phyloP scores from a whole-genome alignment of 2,888 invertebrate genomes.

The Rhopalosiphum nymphaeae region DNA sequence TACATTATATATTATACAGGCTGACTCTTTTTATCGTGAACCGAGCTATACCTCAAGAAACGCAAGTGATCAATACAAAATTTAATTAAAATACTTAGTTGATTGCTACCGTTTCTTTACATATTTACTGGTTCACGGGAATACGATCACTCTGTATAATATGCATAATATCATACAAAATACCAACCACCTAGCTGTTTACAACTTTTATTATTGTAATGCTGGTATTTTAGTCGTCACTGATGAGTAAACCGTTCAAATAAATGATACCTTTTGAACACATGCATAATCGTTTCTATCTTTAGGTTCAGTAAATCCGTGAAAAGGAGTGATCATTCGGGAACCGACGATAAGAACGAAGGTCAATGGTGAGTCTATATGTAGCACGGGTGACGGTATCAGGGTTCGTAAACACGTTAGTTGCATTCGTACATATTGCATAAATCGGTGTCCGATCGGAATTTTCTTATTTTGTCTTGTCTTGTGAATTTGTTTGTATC shows the following conservation, averaged over 20 bases:
- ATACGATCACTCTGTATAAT: background rate
- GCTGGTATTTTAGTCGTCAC: background rate
- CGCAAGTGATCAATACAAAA: background rate
- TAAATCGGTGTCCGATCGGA: background rate
- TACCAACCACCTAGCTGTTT: background rate
- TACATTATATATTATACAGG: background rate
- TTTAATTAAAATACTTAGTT: background rate
- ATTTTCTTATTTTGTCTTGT: conserved; percentile 24
- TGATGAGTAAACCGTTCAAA: background rate
- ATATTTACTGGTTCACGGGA: background rate
- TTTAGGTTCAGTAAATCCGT: conserved; percentile 65
- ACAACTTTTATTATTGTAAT: background rate
- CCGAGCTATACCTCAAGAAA: background rate
- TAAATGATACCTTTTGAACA: background rate
- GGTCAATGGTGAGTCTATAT: conserved; percentile 61
- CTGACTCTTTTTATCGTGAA: background rate
- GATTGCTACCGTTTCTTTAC: background rate
- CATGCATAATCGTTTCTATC: conserved; percentile 61
- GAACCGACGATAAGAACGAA: conserved; percentile 65
- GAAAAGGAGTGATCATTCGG: conserved; percentile 62
- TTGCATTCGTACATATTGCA: background rate
- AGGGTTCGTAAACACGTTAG: conserved; percentile 12
- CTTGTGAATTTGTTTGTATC: background rate
- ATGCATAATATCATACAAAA: background rate
- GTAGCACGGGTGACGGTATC: conserved; percentile 57